Percentiles rank a stretch among this genome's conserved stretches.
Conservation (phyloP, 1,140 invertebrate species). For the Triops cancriformis region DNA sequence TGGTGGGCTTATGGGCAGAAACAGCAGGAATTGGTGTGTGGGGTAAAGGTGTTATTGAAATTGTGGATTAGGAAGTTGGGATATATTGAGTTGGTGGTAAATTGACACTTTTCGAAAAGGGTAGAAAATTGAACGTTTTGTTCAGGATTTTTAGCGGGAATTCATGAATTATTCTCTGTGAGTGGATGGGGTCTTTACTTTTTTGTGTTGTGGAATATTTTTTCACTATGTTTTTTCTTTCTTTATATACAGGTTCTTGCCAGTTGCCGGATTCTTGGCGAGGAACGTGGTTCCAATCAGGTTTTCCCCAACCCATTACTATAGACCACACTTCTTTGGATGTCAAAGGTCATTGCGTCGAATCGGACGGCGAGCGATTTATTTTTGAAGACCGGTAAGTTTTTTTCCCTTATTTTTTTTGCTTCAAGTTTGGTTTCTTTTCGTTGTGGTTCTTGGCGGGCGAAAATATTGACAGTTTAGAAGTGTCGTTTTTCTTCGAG, state of each 20-base stretch:
- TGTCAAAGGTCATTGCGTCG: constrained; percentile 67
- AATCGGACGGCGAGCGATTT: constrained; percentile 72
- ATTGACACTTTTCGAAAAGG: too few relatives aligned
- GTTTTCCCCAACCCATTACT: constrained; percentile 65
- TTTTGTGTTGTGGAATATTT: neutral
- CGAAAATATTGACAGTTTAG: neutral
- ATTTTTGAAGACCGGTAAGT: constrained; percentile 66
- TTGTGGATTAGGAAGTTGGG: too few relatives aligned
- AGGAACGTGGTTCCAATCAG: constrained; percentile 75
- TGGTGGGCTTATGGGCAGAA: too few relatives aligned
- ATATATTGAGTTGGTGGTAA: too few relatives aligned
- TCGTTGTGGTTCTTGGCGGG: neutral
- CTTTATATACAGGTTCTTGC: constrained; percentile 41
- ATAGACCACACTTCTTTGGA: constrained; percentile 66
- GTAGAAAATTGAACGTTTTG: too few relatives aligned
- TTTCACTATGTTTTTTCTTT: constrained; percentile 20
- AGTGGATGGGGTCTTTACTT: neutral
- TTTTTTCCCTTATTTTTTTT: neutral
- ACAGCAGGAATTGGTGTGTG: too few relatives aligned
- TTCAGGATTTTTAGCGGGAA: too few relatives aligned
- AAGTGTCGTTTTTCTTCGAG: neutral
- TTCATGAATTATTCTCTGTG: too few relatives aligned
- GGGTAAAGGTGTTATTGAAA: too few relatives aligned
- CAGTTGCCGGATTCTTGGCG: constrained; percentile 67
- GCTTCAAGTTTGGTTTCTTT: neutral